Evolutionary conservation across 2,888 invertebrate species (phyloP), one percentile per base, ranked within the genome.

Genomic region (Callinectes sapidus): DNA sequence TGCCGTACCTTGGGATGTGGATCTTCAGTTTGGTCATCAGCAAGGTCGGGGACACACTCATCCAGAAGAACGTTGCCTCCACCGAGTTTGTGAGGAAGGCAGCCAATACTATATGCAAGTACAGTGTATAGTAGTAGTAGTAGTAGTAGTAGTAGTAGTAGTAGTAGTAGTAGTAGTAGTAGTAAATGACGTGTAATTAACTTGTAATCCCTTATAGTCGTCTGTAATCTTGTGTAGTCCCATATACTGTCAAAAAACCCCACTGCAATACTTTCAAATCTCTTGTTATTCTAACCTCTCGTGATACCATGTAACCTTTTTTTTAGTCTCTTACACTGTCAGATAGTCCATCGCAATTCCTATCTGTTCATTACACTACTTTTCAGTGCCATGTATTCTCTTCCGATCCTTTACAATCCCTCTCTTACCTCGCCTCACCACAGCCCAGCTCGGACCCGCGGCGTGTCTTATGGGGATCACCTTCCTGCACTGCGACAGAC

Each of bases 71-170:
- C 94, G 96, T 96, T 94, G 97, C 98, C 89, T 97, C 96, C 13
- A 97, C 97, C 0, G 97, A 97, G 0, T 96, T 96, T 0, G 97
- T 97, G 1, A 96, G 98, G 95, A 98, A 98, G 95, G 96, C 97
- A 61, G 97, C 97, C 86, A 98, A 98, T 6, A 95, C 97, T 48
- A 97, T 97, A 93, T 97, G 97, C 97, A 54, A 32, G 92, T n/a
- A n/a, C n/a, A n/a, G n/a, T n/a, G n/a, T n/a, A n/a, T n/a, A n/a
- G n/a, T n/a, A n/a, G 92, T 92, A 32, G 61, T 23, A 23, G 61
- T 61, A 5, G 61, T 61, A 23, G 6, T 23, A 61, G 23, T 1
- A 18, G 61, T 18, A 61, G 23, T 61, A 61, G 61, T 61, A 61
- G 23, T 18, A 61, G 55, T 2, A 55, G 16, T 55, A 55, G 55